Base-by-base conservation (phyloP, 2,797 vertebrate species). In the Darevskia mixta region DNA sequence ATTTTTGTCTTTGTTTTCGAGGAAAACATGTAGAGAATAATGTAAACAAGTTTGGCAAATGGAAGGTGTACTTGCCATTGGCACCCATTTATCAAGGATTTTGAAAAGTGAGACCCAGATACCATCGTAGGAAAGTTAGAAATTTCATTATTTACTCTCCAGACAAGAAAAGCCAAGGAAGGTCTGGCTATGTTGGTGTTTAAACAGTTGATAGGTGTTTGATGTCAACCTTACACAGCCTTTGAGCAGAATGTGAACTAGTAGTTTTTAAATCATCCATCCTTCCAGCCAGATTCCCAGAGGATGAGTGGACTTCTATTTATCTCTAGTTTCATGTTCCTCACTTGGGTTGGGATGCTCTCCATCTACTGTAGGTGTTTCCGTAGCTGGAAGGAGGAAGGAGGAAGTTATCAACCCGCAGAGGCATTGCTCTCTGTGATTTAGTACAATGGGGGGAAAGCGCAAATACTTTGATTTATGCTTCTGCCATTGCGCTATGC, bases 71-170 rank as follows among this genome's bases (percentile, higher is more conserved):
- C 78, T 90, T 94, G 88, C 87, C 84, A 75, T 77, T 61, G 69
- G 29, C 35, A 17, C 38, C 67, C 76, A 86, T 92, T 94, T 92
- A 90, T 95, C 90, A 94, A 41, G 35, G 61, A 43, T 18, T 89
- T 82, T 20, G 41, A 89, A 89, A 55, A 93, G 92, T 86, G 72
- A 45, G 90, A 93, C 90, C 87, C 91, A 96, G 95, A 96, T 95
- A 87, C 76, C 45, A 85, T 71, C 73, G 71, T n/a, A 91, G 91
- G 95, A 94, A 96, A 95, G 94, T 85, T 79, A 95, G 95, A 95
- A 97, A 96, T 96, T 87, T 92, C 90, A 11, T 95, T 76, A 96
- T 92, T 95, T 90, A 95, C 93, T 95, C 86, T 45, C 0, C 91
- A 96, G 91, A 87, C 89, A 87, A 88, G 90, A 90, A 91, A 95